A percentile compares a stretch with the other conserved stretches of the same genome.
Conservation (phyloP, 2,888 invertebrate species). For the Metopia argyrocephala region DNA sequence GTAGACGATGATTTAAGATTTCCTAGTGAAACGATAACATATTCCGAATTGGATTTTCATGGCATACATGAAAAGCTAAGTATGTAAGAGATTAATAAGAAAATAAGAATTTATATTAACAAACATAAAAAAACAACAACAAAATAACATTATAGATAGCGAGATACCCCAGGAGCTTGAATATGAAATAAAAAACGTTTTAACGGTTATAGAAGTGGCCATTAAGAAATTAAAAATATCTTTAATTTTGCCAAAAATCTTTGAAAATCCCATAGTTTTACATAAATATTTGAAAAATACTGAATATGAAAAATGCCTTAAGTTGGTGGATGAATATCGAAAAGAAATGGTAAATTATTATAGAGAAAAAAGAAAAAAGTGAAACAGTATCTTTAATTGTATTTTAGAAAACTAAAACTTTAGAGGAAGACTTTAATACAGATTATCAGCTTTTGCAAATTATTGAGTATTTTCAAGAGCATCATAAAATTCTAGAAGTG, state of each 20-base stretch:
- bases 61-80: conserved; percentile 20
- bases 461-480: conserved; percentile 66
- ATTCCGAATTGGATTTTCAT: conserved; percentile 19
- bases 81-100: neutral
- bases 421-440: neutral
- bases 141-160: conserved; percentile 1
- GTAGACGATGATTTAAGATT: neutral
- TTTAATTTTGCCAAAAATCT: conserved; percentile 65
- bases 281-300: conserved; percentile 55
- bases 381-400: neutral
- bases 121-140: no score
- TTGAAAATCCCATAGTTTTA: conserved; percentile 66
- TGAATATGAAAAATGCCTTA: conserved; percentile 58
- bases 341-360: conserved; percentile 19
- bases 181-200: conserved; percentile 66
- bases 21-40: neutral
- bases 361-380: neutral
- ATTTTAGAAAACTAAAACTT: conserved; percentile 7
- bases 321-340: conserved; percentile 61
- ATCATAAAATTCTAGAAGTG: conserved; percentile 56
- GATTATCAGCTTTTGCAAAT: conserved; percentile 56
- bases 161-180: conserved; percentile 57
- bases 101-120: neutral
- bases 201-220: conserved; percentile 65
- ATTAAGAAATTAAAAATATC: conserved; percentile 68